Percentiles rank a stretch among this genome's conserved stretches.
Evolutionary conservation across 2,888 invertebrate species (phyloP).

Genomic region (Nomada ferruginata): DNA sequence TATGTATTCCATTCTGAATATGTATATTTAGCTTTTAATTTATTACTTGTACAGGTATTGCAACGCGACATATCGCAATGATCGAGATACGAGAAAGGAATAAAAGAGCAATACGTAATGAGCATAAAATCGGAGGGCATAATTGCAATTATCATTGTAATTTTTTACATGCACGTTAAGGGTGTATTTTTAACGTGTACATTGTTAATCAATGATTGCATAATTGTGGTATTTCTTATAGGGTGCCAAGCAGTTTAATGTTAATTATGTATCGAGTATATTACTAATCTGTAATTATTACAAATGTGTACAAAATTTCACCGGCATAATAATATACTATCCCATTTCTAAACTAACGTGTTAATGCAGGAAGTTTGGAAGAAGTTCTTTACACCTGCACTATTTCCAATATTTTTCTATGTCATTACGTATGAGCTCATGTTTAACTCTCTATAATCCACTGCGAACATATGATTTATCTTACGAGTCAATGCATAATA

Average conservation of each 20-base stretch:
- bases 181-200: neutral
- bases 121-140: neutral
- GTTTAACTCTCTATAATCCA: slow-evolving; percentile 35
- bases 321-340: neutral
- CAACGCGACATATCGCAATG: slow-evolving; percentile 13
- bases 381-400: neutral
- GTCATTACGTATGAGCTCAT: slow-evolving; percentile 29
- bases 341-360: neutral
- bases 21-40: slow-evolving; percentile 57
- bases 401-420: slow-evolving; percentile 1
- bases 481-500: neutral
- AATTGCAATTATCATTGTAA: neutral
- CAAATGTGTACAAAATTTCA: neutral
- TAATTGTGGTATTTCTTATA: neutral
- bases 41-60: slow-evolving; percentile 30
- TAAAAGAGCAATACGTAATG: slow-evolving; percentile 27
- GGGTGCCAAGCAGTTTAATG: neutral
- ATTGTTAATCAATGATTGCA: neutral
- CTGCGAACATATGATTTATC: neutral
- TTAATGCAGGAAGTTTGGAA: neutral
- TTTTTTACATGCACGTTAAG: neutral
- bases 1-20: slow-evolving; percentile 10
- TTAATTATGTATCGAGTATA: neutral
- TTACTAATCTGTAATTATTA: neutral
- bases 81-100: neutral